These are phyloP conservation scores for Idaea aversata DNA, from an alignment of 2,888 invertebrate genomes.

Conservation along the genomic window DNA sequence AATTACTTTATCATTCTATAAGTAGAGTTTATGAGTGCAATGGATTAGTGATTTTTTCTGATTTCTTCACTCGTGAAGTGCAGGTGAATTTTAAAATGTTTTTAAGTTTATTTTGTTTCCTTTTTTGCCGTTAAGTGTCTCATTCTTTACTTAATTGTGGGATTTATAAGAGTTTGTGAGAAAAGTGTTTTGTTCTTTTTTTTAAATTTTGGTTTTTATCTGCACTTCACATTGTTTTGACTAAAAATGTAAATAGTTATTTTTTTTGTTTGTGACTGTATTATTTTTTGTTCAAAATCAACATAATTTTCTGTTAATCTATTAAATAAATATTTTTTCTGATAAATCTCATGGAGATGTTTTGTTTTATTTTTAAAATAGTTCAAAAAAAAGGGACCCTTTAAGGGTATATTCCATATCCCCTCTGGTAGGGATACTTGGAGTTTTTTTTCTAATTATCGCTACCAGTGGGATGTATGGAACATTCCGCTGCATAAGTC, in stretches of 20 bases:
- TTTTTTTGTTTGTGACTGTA: constrained; percentile 70
- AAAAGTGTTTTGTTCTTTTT: neutral
- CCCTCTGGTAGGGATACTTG: no score
- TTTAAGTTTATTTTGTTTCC: neutral
- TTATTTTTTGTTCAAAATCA: constrained; percentile 68
- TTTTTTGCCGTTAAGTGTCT: neutral
- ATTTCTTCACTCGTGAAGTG: neutral
- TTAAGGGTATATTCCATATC: no score
- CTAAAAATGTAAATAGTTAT: constrained; percentile 64
- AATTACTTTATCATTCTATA: neutral
- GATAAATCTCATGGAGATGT: constrained; percentile 50
- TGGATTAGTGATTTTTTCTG: neutral
- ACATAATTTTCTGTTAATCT: constrained; percentile 63
- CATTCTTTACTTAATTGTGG: neutral
- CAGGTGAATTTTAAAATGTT: neutral
- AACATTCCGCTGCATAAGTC: no score
- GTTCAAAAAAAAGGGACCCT: no score
- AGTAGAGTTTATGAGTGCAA: neutral
- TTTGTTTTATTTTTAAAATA: constrained; percentile 31
- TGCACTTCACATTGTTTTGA: neutral
- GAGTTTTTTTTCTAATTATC: no score
- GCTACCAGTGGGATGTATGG: no score
- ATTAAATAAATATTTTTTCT: constrained; percentile 72
- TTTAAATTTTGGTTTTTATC: neutral
- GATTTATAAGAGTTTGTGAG: neutral